A percentile compares a stretch with the other conserved stretches of the same genome.
Conservation (phyloP, 2,113 vertebrate genomes). For the Pterocles burchelli region DNA sequence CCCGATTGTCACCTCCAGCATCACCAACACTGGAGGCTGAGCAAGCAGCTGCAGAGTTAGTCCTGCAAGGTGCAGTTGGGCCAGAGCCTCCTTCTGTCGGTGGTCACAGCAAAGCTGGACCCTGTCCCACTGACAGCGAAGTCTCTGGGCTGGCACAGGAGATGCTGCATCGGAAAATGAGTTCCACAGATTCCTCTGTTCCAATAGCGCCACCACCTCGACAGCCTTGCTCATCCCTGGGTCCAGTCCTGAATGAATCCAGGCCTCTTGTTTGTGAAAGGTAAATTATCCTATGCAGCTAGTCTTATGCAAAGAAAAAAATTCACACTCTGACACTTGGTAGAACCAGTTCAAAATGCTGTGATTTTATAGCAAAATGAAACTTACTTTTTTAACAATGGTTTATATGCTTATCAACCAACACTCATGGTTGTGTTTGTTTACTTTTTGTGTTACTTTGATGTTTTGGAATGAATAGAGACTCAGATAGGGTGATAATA, state of each 20-base stretch:
- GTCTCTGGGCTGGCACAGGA: slow-evolving; percentile 68
- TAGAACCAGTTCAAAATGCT: neutral
- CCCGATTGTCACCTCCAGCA: slow-evolving; percentile 88
- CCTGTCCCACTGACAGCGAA: slow-evolving; percentile 77
- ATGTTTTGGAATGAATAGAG: neutral
- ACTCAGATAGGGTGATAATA: neutral
- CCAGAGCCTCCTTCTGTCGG: slow-evolving; percentile 73
- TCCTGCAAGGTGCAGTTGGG: slow-evolving; percentile 86
- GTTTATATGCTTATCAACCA: neutral
- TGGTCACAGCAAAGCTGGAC: slow-evolving; percentile 50
- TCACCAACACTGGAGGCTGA: slow-evolving; percentile 92
- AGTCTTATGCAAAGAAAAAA: neutral
- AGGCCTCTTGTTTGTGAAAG: slow-evolving; percentile 93
- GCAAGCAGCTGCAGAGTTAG: slow-evolving; percentile 75
- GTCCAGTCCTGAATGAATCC: slow-evolving; percentile 82
- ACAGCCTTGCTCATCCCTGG: slow-evolving; percentile 93
- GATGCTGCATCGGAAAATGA: slow-evolving; percentile 76
- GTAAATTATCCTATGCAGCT: slow-evolving; percentile 63
- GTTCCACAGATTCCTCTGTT: slow-evolving; percentile 75
- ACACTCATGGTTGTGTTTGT: neutral
- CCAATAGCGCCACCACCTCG: slow-evolving; percentile 91
- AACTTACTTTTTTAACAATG: neutral
- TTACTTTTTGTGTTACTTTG: neutral
- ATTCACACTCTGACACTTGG: too few species aligned
- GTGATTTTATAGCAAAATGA: neutral